Base-by-base conservation (phyloP, 2,888 invertebrate species). In the Endotricha flammealis region DNA sequence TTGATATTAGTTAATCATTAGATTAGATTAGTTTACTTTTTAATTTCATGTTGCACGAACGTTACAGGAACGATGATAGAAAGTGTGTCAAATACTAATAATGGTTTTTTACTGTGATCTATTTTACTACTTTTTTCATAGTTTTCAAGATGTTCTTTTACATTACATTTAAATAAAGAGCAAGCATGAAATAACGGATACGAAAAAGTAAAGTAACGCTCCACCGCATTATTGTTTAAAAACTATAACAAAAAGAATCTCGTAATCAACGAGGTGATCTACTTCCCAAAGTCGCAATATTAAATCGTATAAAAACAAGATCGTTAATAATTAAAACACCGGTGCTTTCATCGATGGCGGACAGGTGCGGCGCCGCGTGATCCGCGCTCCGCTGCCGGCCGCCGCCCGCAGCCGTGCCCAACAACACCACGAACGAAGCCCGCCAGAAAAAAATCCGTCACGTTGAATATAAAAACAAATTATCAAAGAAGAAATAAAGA, bases 201-300 rank as follows among this genome's bases (percentile, higher is more conserved):
- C 36, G 56, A 64, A 64, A 70, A 70, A 71, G 64, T 67, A 50
- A 50, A 50, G 61, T 56, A 59, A 69, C 75, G 79, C 69, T 77
- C 49, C 64, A 62, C 44, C 64, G 72, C 48, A 54, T 35, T 64
- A 57, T 49, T 57, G 58, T 55, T 67, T 57, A 78, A 82, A 80
- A 81, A 79, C 66, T 64, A 57, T 57, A 61, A 69, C 71, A 81
- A 82, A 82, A 82, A 80, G 65, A 73, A 64, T 74, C 57, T 75
- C 70, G 76, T 80, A 79, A 79, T 79, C 76, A 77, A 74, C 69
- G 67, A 73, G 70, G 73, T 80, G 81, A 80, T 79, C 81, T 72
- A 81, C 68, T 81, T 81, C 76, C 73, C 67, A 72, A 68, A 68
- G 64, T 78, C 67, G 74, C 75, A 69, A 79, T 80, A 79, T 80